These are phyloP conservation scores for Cerceris ruficornis DNA, from an alignment of 2,888 invertebrate species.

Conservation along the genomic window DNA sequence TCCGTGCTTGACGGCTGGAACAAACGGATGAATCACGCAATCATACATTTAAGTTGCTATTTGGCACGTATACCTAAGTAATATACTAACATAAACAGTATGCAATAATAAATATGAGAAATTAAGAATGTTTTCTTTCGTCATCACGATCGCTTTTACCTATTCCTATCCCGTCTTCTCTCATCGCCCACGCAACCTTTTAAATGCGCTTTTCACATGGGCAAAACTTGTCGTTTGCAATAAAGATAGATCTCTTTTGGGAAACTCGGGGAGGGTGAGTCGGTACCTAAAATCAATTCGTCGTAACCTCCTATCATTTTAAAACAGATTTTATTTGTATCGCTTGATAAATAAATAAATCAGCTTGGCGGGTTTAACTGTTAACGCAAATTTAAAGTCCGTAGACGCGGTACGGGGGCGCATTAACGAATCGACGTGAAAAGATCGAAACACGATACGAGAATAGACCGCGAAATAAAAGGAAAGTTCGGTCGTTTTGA, in stretches of 20 bases:
- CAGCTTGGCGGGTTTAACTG: not conserved
- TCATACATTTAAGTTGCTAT: constrained; percentile 82
- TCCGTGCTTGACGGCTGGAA: constrained; percentile 75
- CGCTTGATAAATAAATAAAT: constrained; percentile 36
- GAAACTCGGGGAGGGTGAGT: not conserved
- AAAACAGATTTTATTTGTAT: constrained; percentile 52
- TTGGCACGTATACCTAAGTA: constrained; percentile 82
- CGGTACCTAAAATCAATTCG: not conserved
- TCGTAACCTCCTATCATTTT: constrained; percentile 8
- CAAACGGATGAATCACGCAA: constrained; percentile 81
- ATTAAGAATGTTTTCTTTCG: constrained; percentile 58
- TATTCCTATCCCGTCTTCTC: not conserved
- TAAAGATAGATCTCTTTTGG: not conserved
- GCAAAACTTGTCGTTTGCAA: not conserved
- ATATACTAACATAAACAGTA: constrained; percentile 82
- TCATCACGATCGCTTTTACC: constrained; percentile 8
- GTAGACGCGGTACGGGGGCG: not conserved
- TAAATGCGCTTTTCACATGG: not conserved
- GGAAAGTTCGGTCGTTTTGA: not conserved
- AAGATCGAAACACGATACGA: constrained; percentile 5
- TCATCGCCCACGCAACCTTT: constrained; percentile 1
- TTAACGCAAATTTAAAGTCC: not conserved
- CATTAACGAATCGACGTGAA: constrained; percentile 2
- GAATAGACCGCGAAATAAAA: constrained; percentile 9
- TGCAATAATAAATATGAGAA: constrained; percentile 82